Percentiles rank a stretch among this genome's conserved stretches.
These are phyloP conservation scores for Drosophila rhopaloa DNA, from an alignment of 1,140 invertebrate species.

Conservation along the genomic window DNA sequence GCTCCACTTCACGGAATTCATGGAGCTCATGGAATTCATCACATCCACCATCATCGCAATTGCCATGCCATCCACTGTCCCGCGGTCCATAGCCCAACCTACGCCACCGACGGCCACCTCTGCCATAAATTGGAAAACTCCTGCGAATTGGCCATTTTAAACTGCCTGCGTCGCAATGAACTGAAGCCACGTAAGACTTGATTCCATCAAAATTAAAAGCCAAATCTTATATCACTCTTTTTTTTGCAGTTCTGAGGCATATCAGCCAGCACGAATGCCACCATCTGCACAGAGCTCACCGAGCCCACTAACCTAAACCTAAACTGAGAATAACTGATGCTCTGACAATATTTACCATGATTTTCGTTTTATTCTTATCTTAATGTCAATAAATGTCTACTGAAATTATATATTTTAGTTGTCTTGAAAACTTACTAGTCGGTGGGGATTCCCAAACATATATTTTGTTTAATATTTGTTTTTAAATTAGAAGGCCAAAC, in stretches of 20 bases:
- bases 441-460: too few species aligned
- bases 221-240: neutral
- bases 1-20: neutral
- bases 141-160: slow-evolving; percentile 37
- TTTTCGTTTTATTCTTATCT: neutral
- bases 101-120: slow-evolving; percentile 42
- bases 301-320: slow-evolving; percentile 7
- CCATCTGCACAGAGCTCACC: slow-evolving; percentile 19
- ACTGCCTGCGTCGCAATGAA: slow-evolving; percentile 47
- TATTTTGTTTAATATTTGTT: too few species aligned
- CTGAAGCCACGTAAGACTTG: slow-evolving; percentile 7
- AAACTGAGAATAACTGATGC: neutral
- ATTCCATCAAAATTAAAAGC: neutral
- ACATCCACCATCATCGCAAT: slow-evolving; percentile 36
- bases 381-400: neutral
- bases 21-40: slow-evolving; percentile 5
- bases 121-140: slow-evolving; percentile 34
- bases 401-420: neutral
- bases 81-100: slow-evolving; percentile 3
- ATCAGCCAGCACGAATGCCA: slow-evolving; percentile 40
- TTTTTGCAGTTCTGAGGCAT: slow-evolving; percentile 25
- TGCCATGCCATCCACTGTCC: slow-evolving; percentile 50
- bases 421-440: too few species aligned
- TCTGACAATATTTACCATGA: neutral
- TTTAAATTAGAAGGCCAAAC: too few species aligned